Conservation (phyloP, 2,888 invertebrate genomes). For the Vandiemenella viatica region DNA sequence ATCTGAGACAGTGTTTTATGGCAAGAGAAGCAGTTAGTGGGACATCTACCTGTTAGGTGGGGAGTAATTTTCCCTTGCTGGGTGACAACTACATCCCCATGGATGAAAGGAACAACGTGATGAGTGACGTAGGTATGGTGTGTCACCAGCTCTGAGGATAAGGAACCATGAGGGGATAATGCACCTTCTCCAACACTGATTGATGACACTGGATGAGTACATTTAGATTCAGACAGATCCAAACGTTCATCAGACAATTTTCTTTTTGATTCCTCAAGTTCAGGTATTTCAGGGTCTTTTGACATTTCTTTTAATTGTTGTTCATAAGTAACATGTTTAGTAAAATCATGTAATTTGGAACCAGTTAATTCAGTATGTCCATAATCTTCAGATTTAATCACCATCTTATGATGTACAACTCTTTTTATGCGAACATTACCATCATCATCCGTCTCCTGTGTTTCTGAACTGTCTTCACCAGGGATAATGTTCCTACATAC, state of each 20-base stretch:
- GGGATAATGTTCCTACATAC: constrained; percentile 36
- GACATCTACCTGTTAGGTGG: constrained; percentile 19
- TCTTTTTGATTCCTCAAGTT: constrained; percentile 6
- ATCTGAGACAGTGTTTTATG: too few relatives aligned
- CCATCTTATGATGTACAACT: constrained; percentile 33
- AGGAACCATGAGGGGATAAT: constrained; percentile 1
- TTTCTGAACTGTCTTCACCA: constrained; percentile 36
- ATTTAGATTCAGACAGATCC: constrained; percentile 11
- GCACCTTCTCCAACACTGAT: constrained; percentile 6
- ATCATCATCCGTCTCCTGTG: constrained; percentile 33
- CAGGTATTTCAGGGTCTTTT: too few relatives aligned
- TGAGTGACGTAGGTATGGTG: constrained; percentile 13
- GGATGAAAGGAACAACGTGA: constrained; percentile 8
- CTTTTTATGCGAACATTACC: constrained; percentile 38
- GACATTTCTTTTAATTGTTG: too few relatives aligned
- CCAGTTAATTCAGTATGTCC: constrained; percentile 10
- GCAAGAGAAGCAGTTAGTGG: constrained; percentile 5
- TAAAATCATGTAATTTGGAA: constrained; percentile 13
- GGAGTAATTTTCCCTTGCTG: constrained; percentile 16
- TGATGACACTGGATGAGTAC: constrained; percentile 11
- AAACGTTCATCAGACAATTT: too few relatives aligned
- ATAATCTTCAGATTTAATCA: constrained; percentile 26
- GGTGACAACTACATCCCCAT: constrained; percentile 15
- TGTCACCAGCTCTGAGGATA: constrained; percentile 8
- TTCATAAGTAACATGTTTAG: constrained; percentile 8